Evolutionary conservation across 2,888 invertebrate genomes (phyloP).

Genomic region (Tachina fera): DNA sequence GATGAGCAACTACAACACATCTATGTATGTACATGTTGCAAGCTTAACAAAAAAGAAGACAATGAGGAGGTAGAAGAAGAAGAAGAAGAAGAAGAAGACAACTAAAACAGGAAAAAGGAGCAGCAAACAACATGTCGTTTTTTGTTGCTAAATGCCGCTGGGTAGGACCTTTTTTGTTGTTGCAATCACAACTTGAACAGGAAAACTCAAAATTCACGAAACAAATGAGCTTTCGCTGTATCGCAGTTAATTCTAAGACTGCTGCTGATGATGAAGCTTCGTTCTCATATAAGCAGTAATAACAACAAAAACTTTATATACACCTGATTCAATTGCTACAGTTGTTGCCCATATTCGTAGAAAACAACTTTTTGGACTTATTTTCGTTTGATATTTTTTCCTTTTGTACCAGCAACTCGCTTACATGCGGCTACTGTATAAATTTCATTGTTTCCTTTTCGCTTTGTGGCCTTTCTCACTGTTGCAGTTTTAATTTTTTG

Average conservation of each 20-base stretch:
- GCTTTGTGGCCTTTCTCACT: constrained; percentile 17
- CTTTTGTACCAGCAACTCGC: constrained; percentile 49
- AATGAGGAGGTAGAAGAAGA: background rate
- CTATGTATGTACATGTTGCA: constrained; percentile 23
- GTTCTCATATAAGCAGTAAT: constrained; percentile 18
- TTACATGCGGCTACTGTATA: constrained; percentile 69
- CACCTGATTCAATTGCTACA: constrained; percentile 65
- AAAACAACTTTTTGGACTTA: constrained; percentile 52
- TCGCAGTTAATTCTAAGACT: constrained; percentile 48
- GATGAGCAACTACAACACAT: background rate
- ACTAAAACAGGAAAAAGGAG: constrained; percentile 71
- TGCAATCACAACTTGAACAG: constrained; percentile 34
- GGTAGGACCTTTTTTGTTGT: constrained; percentile 70
- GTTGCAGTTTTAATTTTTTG: constrained; percentile 55
- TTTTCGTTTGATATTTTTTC: background rate
- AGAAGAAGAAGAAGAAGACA: constrained; percentile 5
- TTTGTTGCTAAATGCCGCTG: constrained; percentile 58
- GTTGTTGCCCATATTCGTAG: constrained; percentile 51
- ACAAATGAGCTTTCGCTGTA: constrained; percentile 18
- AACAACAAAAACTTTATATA: constrained; percentile 10
- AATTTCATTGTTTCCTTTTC: constrained; percentile 51
- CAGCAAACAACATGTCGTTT: constrained; percentile 65
- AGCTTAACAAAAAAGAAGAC: background rate
- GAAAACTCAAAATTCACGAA: constrained; percentile 21
- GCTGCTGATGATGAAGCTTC: constrained; percentile 36